A percentile compares a stretch with the other conserved stretches of the same genome.
phyloP scores from a whole-genome alignment of 2,113 vertebrate genomes.

The Xiphophorus couchianus region DNA sequence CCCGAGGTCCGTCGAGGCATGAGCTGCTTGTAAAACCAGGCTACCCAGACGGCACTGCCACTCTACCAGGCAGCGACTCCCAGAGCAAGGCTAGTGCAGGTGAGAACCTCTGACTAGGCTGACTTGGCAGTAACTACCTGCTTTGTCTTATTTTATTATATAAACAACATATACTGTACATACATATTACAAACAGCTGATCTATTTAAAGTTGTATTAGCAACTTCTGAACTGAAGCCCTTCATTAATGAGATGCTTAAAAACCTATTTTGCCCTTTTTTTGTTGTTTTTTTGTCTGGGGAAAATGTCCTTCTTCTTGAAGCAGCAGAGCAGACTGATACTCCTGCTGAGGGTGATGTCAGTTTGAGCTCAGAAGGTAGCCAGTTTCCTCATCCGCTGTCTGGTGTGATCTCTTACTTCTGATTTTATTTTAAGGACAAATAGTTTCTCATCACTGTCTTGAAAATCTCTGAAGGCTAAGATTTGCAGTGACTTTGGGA shows the following conservation, averaged over 20 bases:
- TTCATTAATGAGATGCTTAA: not conserved
- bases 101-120: constrained; percentile 31
- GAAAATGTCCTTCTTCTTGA: constrained; percentile 36
- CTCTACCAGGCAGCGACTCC: constrained; percentile 80
- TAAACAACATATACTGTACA: not conserved
- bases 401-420: constrained; percentile 39
- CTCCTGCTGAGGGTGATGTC: constrained; percentile 57
- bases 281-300: constrained; percentile 9
- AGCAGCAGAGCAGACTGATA: constrained; percentile 53
- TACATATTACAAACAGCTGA: constrained; percentile 8
- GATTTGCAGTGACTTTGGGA: constrained; percentile 45
- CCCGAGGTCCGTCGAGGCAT: constrained; percentile 85
- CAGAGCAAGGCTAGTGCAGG: constrained; percentile 64
- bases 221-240: not conserved
- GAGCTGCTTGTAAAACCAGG: constrained; percentile 90
- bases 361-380: constrained; percentile 80
- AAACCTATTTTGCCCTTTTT: not conserved
- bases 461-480: not conserved
- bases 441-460: not conserved
- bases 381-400: constrained; percentile 34
- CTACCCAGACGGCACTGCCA: constrained; percentile 84
- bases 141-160: not conserved
- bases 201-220: not conserved
- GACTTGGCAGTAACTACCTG: not conserved
- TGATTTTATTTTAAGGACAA: constrained; percentile 7